Conservation (phyloP, 2,888 invertebrate genomes). For the Cyrtodaria siliqua region DNA sequence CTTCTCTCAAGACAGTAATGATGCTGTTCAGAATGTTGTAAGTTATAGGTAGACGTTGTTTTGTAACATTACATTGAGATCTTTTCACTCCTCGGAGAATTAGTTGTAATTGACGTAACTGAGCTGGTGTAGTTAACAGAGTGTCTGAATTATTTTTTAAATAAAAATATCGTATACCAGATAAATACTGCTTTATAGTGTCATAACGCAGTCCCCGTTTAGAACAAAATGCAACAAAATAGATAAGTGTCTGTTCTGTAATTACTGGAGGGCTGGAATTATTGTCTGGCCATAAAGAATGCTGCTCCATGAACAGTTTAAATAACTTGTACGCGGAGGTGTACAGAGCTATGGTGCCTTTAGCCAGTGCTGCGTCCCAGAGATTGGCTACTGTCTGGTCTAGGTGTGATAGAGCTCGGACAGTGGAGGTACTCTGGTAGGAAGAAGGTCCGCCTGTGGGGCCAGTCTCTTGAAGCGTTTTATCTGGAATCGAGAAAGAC, state of each 20-base stretch:
- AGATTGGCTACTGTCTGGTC: background rate
- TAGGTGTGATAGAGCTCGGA: background rate
- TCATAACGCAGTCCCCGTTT: constrained; percentile 2
- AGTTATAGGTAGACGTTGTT: background rate
- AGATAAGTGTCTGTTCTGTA: background rate
- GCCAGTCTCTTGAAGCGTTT: constrained; percentile 21
- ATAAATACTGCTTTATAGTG: background rate
- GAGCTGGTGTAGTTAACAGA: background rate
- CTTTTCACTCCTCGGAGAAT: background rate
- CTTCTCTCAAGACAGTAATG: too few species aligned
- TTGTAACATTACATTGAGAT: background rate
- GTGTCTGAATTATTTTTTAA: background rate
- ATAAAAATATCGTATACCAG: background rate
- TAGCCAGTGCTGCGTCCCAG: background rate
- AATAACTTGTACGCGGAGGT: too few species aligned
- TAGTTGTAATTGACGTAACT: background rate
- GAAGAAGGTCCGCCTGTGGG: constrained; percentile 18
- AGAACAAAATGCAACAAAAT: background rate
- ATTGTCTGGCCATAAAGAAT: constrained; percentile 3
- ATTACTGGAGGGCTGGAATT: background rate
- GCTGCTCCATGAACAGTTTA: background rate
- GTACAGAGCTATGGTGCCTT: background rate
- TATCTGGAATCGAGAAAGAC: constrained; percentile 53
- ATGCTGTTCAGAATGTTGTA: too few species aligned
- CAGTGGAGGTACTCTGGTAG: too few species aligned